Evolutionary conservation across 1,140 invertebrate species (phyloP).

Genomic region (Pseudomyrmex gracilis): DNA sequence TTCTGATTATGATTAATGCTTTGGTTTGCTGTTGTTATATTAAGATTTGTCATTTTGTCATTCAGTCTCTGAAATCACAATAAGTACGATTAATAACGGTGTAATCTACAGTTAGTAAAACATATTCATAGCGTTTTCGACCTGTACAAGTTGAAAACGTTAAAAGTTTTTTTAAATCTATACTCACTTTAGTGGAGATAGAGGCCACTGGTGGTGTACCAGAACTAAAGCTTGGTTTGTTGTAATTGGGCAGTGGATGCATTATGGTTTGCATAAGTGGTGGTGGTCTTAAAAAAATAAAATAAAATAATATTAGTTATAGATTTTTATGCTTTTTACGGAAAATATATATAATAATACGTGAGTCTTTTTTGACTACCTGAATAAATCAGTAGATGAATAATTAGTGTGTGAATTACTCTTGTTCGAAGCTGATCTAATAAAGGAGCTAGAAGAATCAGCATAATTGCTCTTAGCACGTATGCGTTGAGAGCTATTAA

Average conservation of each 20-base stretch:
- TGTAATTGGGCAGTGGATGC: not conserved
- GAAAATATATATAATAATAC: not conserved
- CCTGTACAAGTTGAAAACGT: too few relatives aligned
- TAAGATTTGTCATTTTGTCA: slow-evolving; percentile 50
- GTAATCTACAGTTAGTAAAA: not conserved
- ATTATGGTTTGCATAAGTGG: slow-evolving; percentile 38
- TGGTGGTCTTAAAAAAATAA: not conserved
- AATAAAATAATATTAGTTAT: slow-evolving; percentile 26
- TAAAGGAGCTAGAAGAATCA: not conserved
- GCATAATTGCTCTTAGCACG: not conserved
- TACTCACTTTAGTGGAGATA: slow-evolving; percentile 64
- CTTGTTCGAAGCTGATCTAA: slow-evolving; percentile 8
- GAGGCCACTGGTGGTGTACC: not conserved
- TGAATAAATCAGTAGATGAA: slow-evolving; percentile 26
- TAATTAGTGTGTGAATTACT: slow-evolving; percentile 3
- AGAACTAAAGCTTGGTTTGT: slow-evolving; percentile 31
- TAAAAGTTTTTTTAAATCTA: not conserved
- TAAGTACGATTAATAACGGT: slow-evolving; percentile 22
- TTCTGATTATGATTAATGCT: slow-evolving; percentile 50
- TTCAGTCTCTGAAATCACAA: slow-evolving; percentile 65
- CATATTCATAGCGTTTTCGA: too few relatives aligned
- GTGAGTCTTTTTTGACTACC: slow-evolving; percentile 27
- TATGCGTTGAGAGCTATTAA: not conserved
- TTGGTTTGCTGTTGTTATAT: slow-evolving; percentile 45
- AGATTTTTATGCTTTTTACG: not conserved